Percentiles rank a stretch among this genome's conserved stretches.
Conservation (phyloP, 2,888 invertebrate species). For the Allacma fusca region DNA sequence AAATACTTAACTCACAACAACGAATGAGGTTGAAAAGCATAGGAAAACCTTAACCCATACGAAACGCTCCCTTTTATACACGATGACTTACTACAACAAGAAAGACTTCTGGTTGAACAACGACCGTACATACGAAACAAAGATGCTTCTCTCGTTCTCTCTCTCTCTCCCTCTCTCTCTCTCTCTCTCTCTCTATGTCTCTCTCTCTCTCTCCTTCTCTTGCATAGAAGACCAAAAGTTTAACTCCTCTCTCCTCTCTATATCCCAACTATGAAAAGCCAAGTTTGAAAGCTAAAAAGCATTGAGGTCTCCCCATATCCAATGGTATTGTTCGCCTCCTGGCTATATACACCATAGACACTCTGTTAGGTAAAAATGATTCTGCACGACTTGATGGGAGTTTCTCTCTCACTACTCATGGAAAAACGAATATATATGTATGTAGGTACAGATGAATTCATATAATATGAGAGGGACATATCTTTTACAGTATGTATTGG, state of each 20-base stretch:
- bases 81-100: background rate
- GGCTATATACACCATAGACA: slow-evolving; percentile 16
- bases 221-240: slow-evolving; percentile 3
- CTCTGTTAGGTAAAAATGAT: slow-evolving; percentile 29
- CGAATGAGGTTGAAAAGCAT: slow-evolving; percentile 7
- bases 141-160: background rate
- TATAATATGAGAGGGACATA: too few relatives aligned
- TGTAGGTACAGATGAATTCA: background rate
- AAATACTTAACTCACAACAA: slow-evolving; percentile 1
- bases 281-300: slow-evolving; percentile 14
- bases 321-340: slow-evolving; percentile 40
- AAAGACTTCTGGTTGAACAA: slow-evolving; percentile 2
- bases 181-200: too few relatives aligned
- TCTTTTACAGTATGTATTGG: background rate
- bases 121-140: background rate
- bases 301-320: slow-evolving; percentile 16
- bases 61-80: slow-evolving; percentile 8
- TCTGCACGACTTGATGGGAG: slow-evolving; percentile 40
- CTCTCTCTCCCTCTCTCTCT: too few relatives aligned
- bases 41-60: background rate
- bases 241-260: slow-evolving; percentile 10
- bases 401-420: slow-evolving; percentile 2
- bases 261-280: background rate
- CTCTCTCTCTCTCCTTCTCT: too few relatives aligned
- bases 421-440: background rate